phyloP scores from a whole-genome alignment of 2,888 invertebrate genomes.

The Drosophila phalerata region DNA sequence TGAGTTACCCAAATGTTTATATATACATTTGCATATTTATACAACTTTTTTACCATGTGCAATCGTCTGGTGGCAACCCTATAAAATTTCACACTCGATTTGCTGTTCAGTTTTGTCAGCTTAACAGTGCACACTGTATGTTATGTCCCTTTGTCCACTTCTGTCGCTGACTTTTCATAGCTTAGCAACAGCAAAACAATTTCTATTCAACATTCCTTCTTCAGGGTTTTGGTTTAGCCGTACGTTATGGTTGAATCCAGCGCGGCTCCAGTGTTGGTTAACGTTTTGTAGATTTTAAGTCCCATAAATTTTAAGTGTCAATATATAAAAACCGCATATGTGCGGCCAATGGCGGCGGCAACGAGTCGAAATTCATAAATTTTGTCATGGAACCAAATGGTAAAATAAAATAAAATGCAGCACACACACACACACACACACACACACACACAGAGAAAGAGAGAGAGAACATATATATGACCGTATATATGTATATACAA shows the following conservation, averaged over 20 bases:
- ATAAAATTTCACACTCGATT: constrained; percentile 70
- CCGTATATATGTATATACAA: constrained; percentile 32
- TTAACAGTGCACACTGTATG: constrained; percentile 20
- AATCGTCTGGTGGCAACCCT: constrained; percentile 35
- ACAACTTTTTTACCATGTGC: background rate
- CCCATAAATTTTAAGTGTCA: constrained; percentile 80
- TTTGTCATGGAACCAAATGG: constrained; percentile 73
- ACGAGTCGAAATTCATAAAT: constrained; percentile 77
- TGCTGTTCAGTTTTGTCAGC: constrained; percentile 57
- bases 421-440: constrained; percentile 10
- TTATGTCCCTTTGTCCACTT: background rate
- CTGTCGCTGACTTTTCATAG: constrained; percentile 60
- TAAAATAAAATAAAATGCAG: constrained; percentile 79
- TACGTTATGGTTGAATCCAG: constrained; percentile 24
- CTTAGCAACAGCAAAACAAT: constrained; percentile 53
- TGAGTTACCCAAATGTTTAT: too few species aligned
- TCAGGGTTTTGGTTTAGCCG: constrained; percentile 29
- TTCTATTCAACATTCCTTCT: constrained; percentile 30
- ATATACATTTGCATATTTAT: background rate
- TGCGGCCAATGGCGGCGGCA: constrained; percentile 68
- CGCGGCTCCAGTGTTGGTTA: constrained; percentile 26
- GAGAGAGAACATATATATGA: constrained; percentile 1
- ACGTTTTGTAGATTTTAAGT: constrained; percentile 79
- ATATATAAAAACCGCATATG: constrained; percentile 81
- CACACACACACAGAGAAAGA: constrained; percentile 1